Percentiles rank a stretch among this genome's conserved stretches.
Evolutionary conservation across 2,888 invertebrate species (phyloP).

Genomic region (Synergus gifuensis): DNA sequence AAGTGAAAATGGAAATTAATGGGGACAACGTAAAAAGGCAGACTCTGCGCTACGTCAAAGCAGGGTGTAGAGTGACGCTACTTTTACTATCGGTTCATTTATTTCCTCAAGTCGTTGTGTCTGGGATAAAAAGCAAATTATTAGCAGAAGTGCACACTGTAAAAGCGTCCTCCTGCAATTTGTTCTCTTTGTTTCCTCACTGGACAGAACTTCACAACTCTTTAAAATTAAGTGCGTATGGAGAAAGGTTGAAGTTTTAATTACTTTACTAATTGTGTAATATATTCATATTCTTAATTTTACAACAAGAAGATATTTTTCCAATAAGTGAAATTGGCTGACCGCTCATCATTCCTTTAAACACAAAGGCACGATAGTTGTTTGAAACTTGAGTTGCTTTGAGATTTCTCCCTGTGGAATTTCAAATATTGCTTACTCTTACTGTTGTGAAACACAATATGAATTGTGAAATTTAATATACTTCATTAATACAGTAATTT

Average conservation of each 20-base stretch:
- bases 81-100: constrained; percentile 35
- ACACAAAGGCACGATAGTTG: constrained; percentile 30
- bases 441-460: not conserved
- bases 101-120: constrained; percentile 28
- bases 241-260: not conserved
- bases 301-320: not conserved
- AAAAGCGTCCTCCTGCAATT: constrained; percentile 25
- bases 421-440: not conserved
- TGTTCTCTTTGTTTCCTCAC: not conserved
- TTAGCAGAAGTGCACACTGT: constrained; percentile 31
- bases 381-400: constrained; percentile 26
- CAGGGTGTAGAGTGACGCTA: constrained; percentile 21
- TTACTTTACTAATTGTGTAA: not conserved
- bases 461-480: constrained; percentile 13
- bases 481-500: not conserved
- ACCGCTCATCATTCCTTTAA: constrained; percentile 26
- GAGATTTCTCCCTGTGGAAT: constrained; percentile 22
- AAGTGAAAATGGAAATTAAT: constrained; percentile 40
- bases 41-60: constrained; percentile 20
- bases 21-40: constrained; percentile 29
- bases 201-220: not conserved
- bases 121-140: constrained; percentile 38
- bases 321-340: constrained; percentile 9
- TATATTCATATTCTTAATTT: not conserved
- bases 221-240: not conserved